Evolutionary conservation across 1,140 invertebrate species (phyloP).

Genomic region (Drosophila leontia): DNA sequence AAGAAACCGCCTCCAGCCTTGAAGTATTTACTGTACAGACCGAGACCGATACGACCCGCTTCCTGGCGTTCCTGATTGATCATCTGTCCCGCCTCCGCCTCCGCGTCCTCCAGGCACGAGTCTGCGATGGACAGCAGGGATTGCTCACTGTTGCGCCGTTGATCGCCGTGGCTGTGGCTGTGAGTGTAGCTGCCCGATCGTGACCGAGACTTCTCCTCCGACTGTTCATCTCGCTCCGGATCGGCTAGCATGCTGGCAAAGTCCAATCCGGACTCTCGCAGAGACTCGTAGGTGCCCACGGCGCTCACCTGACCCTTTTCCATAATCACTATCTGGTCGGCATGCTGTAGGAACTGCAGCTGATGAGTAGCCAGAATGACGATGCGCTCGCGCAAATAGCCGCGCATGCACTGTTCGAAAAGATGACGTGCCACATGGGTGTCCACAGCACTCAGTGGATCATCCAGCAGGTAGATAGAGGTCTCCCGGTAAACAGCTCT

Average conservation of each 20-base stretch:
- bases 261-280: slow-evolving; percentile 88
- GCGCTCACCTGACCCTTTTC: slow-evolving; percentile 87
- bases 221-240: slow-evolving; percentile 84
- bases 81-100: slow-evolving; percentile 60
- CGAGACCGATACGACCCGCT: slow-evolving; percentile 86
- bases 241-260: slow-evolving; percentile 88
- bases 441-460: slow-evolving; percentile 93
- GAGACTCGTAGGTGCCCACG: slow-evolving; percentile 88
- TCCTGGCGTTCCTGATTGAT: slow-evolving; percentile 86
- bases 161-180: slow-evolving; percentile 58
- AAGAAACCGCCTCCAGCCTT: slow-evolving; percentile 87
- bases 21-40: slow-evolving; percentile 88
- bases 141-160: slow-evolving; percentile 84
- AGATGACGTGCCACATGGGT: slow-evolving; percentile 89
- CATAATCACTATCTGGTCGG: slow-evolving; percentile 89
- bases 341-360: slow-evolving; percentile 92
- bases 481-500: slow-evolving; percentile 92
- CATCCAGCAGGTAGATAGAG: slow-evolving; percentile 93
- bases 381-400: slow-evolving; percentile 89
- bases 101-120: slow-evolving; percentile 85
- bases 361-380: slow-evolving; percentile 93
- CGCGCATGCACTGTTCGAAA: slow-evolving; percentile 89
- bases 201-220: slow-evolving; percentile 63
- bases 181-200: slow-evolving; percentile 68
- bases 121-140: slow-evolving; percentile 87